Evolutionary conservation across 2,113 vertebrate genomes (phyloP).

Genomic region (Channa maculata): DNA sequence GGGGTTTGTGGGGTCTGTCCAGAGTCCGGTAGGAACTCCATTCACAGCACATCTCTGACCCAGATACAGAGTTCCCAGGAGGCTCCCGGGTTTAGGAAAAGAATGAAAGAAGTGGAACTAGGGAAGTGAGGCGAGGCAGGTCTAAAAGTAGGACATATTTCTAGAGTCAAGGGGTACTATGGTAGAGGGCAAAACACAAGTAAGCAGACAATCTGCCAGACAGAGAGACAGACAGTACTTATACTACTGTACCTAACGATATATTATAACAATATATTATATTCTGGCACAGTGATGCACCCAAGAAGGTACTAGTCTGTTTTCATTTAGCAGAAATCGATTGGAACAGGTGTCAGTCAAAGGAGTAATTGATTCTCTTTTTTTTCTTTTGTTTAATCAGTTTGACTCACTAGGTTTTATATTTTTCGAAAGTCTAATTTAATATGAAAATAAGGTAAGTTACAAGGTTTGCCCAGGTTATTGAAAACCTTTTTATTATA

Average conservation of each 20-base stretch:
- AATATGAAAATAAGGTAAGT: not conserved
- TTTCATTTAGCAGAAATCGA: not conserved
- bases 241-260: slow-evolving; percentile 1
- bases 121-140: slow-evolving; percentile 52
- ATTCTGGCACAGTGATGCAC: not conserved
- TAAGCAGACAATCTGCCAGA: slow-evolving; percentile 36
- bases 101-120: slow-evolving; percentile 68
- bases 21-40: slow-evolving; percentile 67
- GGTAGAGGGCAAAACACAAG: slow-evolving; percentile 44
- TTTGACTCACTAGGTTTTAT: not conserved
- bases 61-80: slow-evolving; percentile 76
- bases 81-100: slow-evolving; percentile 58
- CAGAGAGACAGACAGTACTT: slow-evolving; percentile 19
- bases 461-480: not conserved
- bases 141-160: slow-evolving; percentile 76
- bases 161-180: slow-evolving; percentile 65
- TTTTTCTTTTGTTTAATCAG: too few relatives aligned
- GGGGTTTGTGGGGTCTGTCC: slow-evolving; percentile 55
- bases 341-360: slow-evolving; percentile 22
- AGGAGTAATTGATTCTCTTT: too few relatives aligned
- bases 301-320: not conserved
- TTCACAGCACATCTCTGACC: slow-evolving; percentile 79
- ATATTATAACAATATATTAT: slow-evolving; percentile 14
- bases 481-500: not conserved
- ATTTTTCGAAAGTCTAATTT: not conserved